Evolutionary conservation across 2,888 invertebrate species (phyloP).

Genomic region (Lacanobia oleracea): DNA sequence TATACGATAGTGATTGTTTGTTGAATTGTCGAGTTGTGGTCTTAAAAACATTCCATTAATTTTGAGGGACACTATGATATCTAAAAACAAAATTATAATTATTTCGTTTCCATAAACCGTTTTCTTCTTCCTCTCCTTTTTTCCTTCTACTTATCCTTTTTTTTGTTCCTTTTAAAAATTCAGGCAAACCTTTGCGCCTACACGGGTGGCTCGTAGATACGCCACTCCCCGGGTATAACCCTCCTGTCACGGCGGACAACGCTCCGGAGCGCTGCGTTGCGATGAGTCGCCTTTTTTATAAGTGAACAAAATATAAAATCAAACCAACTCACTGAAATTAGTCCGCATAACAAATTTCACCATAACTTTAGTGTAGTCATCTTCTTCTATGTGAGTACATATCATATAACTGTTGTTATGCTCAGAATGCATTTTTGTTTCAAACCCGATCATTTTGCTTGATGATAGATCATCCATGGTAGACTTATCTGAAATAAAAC

Average conservation of each 20-base stretch:
- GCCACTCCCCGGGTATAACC: too few relatives aligned
- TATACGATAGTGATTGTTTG: fast-evolving
- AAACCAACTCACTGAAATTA: slow-evolving; percentile 21
- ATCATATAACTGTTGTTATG: slow-evolving; percentile 26
- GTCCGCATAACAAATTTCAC: slow-evolving; percentile 18
- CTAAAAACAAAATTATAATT: slow-evolving; percentile 9
- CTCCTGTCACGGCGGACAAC: too few relatives aligned
- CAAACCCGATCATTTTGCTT: not conserved
- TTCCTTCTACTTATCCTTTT: too few relatives aligned
- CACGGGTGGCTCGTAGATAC: too few relatives aligned
- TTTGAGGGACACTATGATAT: not conserved
- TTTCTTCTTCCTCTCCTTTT: too few relatives aligned
- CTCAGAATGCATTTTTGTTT: slow-evolving; percentile 5
- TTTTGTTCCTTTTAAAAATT: too few relatives aligned
- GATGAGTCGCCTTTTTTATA: too few relatives aligned
- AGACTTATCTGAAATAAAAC: slow-evolving; percentile 31
- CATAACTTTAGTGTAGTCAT: slow-evolving; percentile 16
- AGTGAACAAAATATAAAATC: too few relatives aligned
- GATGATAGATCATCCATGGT: not conserved
- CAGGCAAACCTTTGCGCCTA: too few relatives aligned
- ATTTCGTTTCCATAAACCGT: too few relatives aligned
- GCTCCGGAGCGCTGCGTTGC: too few relatives aligned
- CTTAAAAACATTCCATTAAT: slow-evolving; percentile 34
- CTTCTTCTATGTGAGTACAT: not conserved
- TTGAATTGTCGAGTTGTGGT: fast-evolving